These are phyloP conservation scores for Diplolepis rosae DNA, from an alignment of 2,888 invertebrate species.

Conservation along the genomic window DNA sequence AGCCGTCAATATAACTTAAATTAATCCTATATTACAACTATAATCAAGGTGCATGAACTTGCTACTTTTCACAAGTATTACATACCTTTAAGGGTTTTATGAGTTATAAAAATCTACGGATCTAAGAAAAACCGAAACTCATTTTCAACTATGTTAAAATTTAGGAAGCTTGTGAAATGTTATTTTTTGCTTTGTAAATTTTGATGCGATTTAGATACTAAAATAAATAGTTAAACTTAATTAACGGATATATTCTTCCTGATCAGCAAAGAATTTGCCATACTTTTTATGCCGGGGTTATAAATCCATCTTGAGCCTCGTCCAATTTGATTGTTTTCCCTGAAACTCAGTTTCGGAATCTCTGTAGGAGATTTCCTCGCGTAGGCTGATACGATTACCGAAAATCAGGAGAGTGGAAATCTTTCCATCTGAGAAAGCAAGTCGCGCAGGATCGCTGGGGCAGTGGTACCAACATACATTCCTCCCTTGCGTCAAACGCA, in stretches of 20 bases:
- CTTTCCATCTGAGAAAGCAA: constrained; percentile 20
- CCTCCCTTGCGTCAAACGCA: constrained; percentile 65
- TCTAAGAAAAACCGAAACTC: too few species aligned
- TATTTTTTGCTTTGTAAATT: too few species aligned
- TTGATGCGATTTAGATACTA: too few species aligned
- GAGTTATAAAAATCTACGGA: too few species aligned
- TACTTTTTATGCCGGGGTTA: neutral
- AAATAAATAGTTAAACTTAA: too few species aligned
- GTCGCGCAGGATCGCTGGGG: constrained; percentile 23
- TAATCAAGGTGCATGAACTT: too few species aligned
- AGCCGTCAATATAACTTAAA: too few species aligned
- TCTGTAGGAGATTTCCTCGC: constrained; percentile 36
- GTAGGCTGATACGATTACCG: constrained; percentile 33
- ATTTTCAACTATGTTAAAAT: too few species aligned
- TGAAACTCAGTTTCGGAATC: constrained; percentile 12
- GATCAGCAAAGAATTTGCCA: neutral
- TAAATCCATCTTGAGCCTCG: neutral
- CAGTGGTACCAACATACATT: constrained; percentile 31
- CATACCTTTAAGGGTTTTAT: too few species aligned
- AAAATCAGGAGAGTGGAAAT: constrained; percentile 28
- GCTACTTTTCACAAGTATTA: too few species aligned
- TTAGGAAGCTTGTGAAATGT: too few species aligned
- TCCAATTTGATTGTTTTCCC: constrained; percentile 7
- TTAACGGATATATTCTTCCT: neutral
- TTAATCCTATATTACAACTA: too few species aligned